Conservation (phyloP, 2,888 invertebrate species). For the Synergus gifuensis region DNA sequence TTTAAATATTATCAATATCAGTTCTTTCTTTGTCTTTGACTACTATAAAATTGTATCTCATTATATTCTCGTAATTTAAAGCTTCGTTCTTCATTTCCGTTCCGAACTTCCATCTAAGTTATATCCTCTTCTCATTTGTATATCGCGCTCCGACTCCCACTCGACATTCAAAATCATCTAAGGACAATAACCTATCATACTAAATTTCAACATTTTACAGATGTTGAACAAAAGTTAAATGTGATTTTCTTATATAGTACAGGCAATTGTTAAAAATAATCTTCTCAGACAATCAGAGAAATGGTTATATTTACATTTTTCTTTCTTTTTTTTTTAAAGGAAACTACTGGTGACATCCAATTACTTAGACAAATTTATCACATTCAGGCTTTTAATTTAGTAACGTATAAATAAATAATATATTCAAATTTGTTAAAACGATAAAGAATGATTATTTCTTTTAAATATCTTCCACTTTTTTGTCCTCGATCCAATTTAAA, state of each 20-base stretch:
- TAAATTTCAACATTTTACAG: conserved; percentile 46
- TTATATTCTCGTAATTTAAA: conserved; percentile 75
- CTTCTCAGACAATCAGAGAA: conserved; percentile 5
- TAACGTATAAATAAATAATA: conserved; percentile 28
- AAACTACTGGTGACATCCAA: neutral
- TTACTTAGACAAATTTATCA: conserved; percentile 32
- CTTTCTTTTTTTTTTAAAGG: neutral
- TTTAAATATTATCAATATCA: conserved; percentile 80
- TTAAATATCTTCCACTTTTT: neutral
- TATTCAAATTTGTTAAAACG: neutral
- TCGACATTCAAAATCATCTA: conserved; percentile 21
- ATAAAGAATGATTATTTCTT: conserved; percentile 7
- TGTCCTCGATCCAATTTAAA: neutral
- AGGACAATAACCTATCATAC: conserved; percentile 11
- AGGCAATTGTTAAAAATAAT: conserved; percentile 34
- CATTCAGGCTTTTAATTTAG: conserved; percentile 32
- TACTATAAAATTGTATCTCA: conserved; percentile 76
- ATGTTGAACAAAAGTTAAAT: conserved; percentile 50
- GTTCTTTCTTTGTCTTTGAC: conserved; percentile 78
- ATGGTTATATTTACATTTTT: neutral
- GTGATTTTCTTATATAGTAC: conserved; percentile 48
- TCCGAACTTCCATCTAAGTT: conserved; percentile 59
- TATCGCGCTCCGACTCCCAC: conserved; percentile 44
- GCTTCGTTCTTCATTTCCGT: conserved; percentile 73
- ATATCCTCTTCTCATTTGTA: conserved; percentile 48